Base-by-base conservation (phyloP, 2,113 vertebrate genomes). In the Percina caprodes region DNA sequence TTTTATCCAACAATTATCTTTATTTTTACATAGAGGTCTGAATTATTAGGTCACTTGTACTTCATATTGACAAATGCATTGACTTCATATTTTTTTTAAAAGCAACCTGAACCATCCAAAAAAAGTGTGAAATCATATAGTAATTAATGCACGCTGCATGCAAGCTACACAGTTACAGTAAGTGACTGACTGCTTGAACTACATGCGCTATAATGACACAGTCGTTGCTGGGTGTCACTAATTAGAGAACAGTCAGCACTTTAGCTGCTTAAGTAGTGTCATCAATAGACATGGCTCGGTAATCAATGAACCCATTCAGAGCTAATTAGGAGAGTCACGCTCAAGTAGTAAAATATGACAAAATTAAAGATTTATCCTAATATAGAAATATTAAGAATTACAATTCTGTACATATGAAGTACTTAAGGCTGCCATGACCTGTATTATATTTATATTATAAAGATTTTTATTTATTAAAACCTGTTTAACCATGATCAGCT, bases 281-380 rank as follows among this genome's bases (percentile, higher is more conserved):
- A 90, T 92, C 90, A 91, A 94, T 94, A 89, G 92, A 90, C 89
- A 83, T 58, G 85, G 86, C 80, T 90, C 77, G 74, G 75, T 92
- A 92, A 96, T 96, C 95, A 94, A 95, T 95, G 88, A 78, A 46
- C 67, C 86, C 75, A 91, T 93, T 94, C 75, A 91, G 39, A 73
- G 82, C 84, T 91, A 92, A 95, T 94, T 94, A 92, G 65, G 67
- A 82, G 69, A 86, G 81, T 60, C 68, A 70, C 63, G 71, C 82
- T 83, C 69, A 52, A 70, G 89, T 46, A 63, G 80, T 54, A 49
- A 80, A 61, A 78, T 60, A 69, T 49, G 42, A 77, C 59, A 65
- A 74, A 51, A 84, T 54, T 24, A 85, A 70, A 76, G 19, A 83
- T 74, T 77, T 39, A 55, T 69, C 72, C 48, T 35, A 46, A 70